Evolutionary conservation across 37 sponge, comb jelly and placozoan genomes (phyloP), one percentile per base, ranked within the genome.

Genomic region (Bolinopsis microptera): DNA sequence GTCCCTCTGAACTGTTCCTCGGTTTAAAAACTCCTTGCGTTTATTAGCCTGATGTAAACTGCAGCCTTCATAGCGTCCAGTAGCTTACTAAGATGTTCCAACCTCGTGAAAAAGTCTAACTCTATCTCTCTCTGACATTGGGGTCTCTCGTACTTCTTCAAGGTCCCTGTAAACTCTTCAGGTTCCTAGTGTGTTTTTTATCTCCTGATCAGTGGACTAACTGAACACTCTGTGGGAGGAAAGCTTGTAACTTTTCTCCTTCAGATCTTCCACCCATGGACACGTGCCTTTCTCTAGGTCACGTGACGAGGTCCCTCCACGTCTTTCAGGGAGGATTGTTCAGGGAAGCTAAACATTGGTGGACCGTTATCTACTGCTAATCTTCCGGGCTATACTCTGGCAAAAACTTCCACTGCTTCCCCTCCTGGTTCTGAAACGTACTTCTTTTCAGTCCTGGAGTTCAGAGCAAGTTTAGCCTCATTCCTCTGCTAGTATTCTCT

Each of bases 141-240:
- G 83, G n/a, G n/a, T n/a, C n/a, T 23, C 38, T 82, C 83, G 30
- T 82, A 82, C 83, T 35, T 82, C 83, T 82, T 82, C 83, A 82
- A 35, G 3, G 13, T 36, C 23, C 83, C 5, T n/a, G n/a, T 3
- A 23, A 82, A 82, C 83, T 82, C 38, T 35, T 33, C 3, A 36
- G 8, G 23, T 82, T 82, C 23, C 83, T 82, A 21, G 35, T 34
- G 38, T 18, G n/a, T n/a, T n/a, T n/a, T n/a, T 35, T 82, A 82
- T 82, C 83, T 82, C 83, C 83, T 18, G 36, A 32, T 82, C 83
- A 34, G 23, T 9, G n/a, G 37, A 36, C 23, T 8, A 82, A 33
- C 38, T 36, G 38, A n/a, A 32, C 83, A 82, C 83, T 82, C 83
- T 32, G 83, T 35, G 23, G 83, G 23, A 36, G 83, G 83, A 8